Percentiles rank a stretch among this genome's conserved stretches.
Conservation (phyloP, 2,888 invertebrate species). For the Drepana falcataria region DNA sequence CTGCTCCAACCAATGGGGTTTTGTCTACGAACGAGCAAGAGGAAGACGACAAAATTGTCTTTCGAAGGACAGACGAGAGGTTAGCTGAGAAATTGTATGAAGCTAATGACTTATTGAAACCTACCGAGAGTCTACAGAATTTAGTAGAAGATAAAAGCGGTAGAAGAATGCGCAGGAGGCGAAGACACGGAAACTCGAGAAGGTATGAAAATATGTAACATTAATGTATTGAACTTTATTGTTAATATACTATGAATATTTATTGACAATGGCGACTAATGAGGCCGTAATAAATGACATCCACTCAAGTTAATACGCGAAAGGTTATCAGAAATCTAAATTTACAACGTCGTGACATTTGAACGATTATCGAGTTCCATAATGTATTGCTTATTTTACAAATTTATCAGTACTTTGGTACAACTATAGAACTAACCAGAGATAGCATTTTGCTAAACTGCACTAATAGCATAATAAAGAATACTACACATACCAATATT, state of each 20-base stretch:
- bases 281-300: neutral
- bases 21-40: conserved; percentile 51
- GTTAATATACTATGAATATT: neutral
- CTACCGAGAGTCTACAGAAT: conserved; percentile 64
- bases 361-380: too few species aligned
- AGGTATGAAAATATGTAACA: conserved; percentile 38
- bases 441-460: too few species aligned
- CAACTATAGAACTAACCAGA: too few species aligned
- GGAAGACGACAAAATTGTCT: conserved; percentile 47
- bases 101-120: conserved; percentile 52
- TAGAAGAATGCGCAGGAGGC: conserved; percentile 46
- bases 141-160: conserved; percentile 43
- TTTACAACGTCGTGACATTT: too few species aligned
- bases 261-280: neutral
- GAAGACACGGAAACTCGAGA: conserved; percentile 67
- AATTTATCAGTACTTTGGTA: too few species aligned
- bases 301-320: too few species aligned
- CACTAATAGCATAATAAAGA: too few species aligned
- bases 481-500: too few species aligned
- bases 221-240: neutral
- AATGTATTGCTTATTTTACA: too few species aligned
- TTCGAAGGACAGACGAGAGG: conserved; percentile 44
- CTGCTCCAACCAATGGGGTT: conserved; percentile 69
- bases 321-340: too few species aligned
- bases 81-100: conserved; percentile 37